Percentiles rank a stretch among this genome's conserved stretches.
Conservation (phyloP, 2,113 vertebrate species). For the Corvus cornix region DNA sequence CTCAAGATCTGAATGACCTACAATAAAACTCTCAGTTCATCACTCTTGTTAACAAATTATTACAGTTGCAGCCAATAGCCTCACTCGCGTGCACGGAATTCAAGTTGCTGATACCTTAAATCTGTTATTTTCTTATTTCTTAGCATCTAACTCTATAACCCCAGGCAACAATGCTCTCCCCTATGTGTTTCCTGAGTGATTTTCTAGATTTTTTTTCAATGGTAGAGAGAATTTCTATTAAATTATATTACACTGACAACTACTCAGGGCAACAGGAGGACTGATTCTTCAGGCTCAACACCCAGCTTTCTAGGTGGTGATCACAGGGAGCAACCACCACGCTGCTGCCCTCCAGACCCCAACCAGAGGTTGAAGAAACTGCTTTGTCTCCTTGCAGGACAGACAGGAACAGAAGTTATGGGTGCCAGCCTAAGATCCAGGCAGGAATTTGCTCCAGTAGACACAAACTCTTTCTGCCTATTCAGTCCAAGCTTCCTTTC, state of each 20-base stretch:
- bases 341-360: background rate
- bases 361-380: background rate
- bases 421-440: background rate
- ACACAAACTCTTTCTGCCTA: background rate
- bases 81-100: background rate
- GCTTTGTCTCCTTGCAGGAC: background rate
- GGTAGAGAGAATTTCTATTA: background rate
- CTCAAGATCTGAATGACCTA: background rate
- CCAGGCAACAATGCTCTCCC: background rate
- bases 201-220: background rate
- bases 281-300: background rate
- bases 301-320: background rate
- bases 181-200: background rate
- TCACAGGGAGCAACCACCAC: rapidly evolving
- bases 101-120: background rate
- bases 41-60: background rate
- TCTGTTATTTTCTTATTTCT: background rate
- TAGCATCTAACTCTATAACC: background rate
- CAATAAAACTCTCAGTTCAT: background rate
- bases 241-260: background rate
- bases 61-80: background rate
- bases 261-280: background rate
- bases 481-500: background rate
- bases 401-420: background rate
- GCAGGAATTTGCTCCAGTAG: background rate